A percentile compares a stretch with the other conserved stretches of the same genome.
These are phyloP conservation scores for Ectropis grisescens DNA, from an alignment of 1,140 invertebrate species.

Conservation along the genomic window DNA sequence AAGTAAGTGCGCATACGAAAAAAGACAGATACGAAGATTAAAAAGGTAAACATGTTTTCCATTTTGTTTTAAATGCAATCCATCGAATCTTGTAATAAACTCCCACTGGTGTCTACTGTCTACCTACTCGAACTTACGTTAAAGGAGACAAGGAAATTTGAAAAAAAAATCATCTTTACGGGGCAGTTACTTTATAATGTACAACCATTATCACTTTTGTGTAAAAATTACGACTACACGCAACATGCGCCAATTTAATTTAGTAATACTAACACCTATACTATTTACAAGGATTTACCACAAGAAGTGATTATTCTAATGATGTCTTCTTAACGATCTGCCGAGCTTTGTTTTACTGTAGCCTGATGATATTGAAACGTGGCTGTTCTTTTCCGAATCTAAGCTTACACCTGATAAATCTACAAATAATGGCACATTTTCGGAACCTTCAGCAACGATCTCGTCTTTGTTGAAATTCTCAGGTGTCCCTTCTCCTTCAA, in stretches of 20 bases:
- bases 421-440: slow-evolving; percentile 62
- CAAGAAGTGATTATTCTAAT: slow-evolving; percentile 29
- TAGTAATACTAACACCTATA: slow-evolving; percentile 57
- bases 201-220: slow-evolving; percentile 62
- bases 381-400: slow-evolving; percentile 43
- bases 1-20: too few relatives aligned
- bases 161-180: too few relatives aligned
- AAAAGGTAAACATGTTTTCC: too few relatives aligned
- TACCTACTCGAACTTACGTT: too few relatives aligned
- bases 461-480: slow-evolving; percentile 54
- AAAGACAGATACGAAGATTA: too few relatives aligned
- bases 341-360: slow-evolving; percentile 69
- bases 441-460: slow-evolving; percentile 40
- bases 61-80: too few relatives aligned
- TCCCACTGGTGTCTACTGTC: too few relatives aligned
- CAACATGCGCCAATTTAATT: slow-evolving; percentile 57
- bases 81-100: too few relatives aligned
- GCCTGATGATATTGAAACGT: slow-evolving; percentile 67
- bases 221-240: slow-evolving; percentile 49
- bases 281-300: slow-evolving; percentile 55
- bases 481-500: slow-evolving; percentile 70
- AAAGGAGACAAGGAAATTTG: too few relatives aligned
- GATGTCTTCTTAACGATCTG: slow-evolving; percentile 51
- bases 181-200: slow-evolving; percentile 53
- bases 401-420: slow-evolving; percentile 48